Percentiles rank a stretch among this genome's conserved stretches.
Conservation (phyloP, 2,113 vertebrate genomes). For the Neodontobutis hainanensis region DNA sequence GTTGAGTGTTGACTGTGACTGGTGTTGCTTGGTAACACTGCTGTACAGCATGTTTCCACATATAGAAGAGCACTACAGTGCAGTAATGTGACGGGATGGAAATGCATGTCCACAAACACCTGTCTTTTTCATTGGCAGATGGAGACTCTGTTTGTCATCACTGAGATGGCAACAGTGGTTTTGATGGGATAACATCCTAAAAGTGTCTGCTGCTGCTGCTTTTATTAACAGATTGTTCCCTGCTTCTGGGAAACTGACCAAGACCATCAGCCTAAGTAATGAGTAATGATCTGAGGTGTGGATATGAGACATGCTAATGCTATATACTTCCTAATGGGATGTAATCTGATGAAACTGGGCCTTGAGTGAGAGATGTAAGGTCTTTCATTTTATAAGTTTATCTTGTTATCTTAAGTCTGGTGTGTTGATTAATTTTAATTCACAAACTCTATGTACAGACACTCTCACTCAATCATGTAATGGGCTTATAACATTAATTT, state of each 20-base stretch:
- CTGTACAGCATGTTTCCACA: background rate
- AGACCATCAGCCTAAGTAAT: slow-evolving; percentile 28
- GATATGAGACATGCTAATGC: slow-evolving; percentile 17
- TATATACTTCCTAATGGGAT: background rate
- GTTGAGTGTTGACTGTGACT: background rate
- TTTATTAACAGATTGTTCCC: slow-evolving; percentile 41
- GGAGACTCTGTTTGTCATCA: slow-evolving; percentile 8
- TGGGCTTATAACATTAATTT: background rate
- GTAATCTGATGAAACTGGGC: slow-evolving; percentile 7
- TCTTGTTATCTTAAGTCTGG: background rate
- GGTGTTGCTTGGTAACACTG: slow-evolving; percentile 15
- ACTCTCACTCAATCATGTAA: background rate
- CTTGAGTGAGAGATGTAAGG: slow-evolving; percentile 5
- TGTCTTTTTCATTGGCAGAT: background rate
- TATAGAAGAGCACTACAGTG: background rate
- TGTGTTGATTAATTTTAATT: slow-evolving; percentile 1
- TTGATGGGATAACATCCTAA: slow-evolving; percentile 15
- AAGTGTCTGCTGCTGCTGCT: slow-evolving; percentile 22
- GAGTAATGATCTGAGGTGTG: slow-evolving; percentile 29
- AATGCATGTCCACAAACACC: background rate
- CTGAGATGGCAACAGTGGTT: slow-evolving; percentile 11
- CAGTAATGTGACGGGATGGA: background rate
- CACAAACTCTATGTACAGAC: background rate
- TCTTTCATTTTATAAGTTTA: background rate
- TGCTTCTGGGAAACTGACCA: slow-evolving; percentile 50